These are phyloP conservation scores for Macropodus opercularis DNA, from an alignment of 2,797 vertebrate genomes.

Conservation along the genomic window DNA sequence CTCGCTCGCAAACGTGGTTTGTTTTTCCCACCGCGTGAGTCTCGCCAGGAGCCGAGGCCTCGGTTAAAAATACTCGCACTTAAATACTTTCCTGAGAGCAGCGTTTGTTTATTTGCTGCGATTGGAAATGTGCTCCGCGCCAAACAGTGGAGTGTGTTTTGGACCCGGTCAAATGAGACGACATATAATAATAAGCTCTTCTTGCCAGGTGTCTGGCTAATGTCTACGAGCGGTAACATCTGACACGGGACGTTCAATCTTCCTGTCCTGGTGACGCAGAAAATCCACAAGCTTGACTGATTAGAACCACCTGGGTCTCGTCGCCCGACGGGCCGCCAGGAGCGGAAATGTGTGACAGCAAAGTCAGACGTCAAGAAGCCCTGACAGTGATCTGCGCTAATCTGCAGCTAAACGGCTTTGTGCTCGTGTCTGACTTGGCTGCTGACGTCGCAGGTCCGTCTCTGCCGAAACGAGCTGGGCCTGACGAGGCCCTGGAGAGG, in stretches of 20 bases:
- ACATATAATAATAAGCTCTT: no score
- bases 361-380: background rate
- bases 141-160: no score
- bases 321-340: background rate
- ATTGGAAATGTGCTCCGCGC: conserved; percentile 25
- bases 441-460: conserved; percentile 4
- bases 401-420: background rate
- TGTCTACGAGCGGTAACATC: no score
- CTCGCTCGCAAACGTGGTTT: background rate
- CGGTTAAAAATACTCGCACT: background rate
- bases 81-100: conserved; percentile 14
- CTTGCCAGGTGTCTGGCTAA: no score
- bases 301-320: no score
- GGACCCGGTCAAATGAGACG: no score
- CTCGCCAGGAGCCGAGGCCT: background rate
- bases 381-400: conserved; percentile 5
- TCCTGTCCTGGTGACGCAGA: background rate
- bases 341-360: background rate
- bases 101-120: conserved; percentile 11
- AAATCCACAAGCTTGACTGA: background rate
- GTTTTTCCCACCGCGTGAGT: conserved; percentile 4
- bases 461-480: conserved; percentile 45
- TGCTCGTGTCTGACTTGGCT: conserved; percentile 48
- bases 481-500: no score
- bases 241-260: no score